These are phyloP conservation scores for Oceanodroma leucorhoa DNA, from an alignment of 2,797 vertebrate species.

Conservation along the genomic window DNA sequence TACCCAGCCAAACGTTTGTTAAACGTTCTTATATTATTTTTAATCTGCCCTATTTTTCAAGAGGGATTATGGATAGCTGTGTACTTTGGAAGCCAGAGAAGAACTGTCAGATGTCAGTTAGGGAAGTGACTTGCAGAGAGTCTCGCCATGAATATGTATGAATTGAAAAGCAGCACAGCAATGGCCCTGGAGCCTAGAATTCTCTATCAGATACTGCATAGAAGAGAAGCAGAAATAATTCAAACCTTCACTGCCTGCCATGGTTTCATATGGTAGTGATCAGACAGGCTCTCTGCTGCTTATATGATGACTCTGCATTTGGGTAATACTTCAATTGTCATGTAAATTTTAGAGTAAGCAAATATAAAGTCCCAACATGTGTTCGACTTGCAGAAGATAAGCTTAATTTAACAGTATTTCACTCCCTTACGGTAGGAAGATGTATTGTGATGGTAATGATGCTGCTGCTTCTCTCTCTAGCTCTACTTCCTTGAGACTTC, in stretches of 20 bases:
- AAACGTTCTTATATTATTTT: neutral
- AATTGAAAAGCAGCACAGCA: neutral
- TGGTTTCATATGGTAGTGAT: neutral
- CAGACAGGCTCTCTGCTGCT: neutral
- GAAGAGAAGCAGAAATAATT: neutral
- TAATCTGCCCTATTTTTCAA: neutral
- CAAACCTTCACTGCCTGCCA: neutral
- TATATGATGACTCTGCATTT: neutral
- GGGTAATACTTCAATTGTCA: neutral
- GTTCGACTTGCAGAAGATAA: neutral
- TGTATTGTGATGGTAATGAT: slow-evolving; percentile 3
- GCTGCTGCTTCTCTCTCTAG: neutral
- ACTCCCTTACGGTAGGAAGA: neutral
- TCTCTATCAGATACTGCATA: neutral
- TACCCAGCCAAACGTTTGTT: neutral
- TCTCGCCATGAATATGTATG: neutral
- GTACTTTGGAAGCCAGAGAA: neutral
- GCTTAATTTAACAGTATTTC: neutral
- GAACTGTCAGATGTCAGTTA: neutral
- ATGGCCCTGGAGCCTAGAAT: neutral
- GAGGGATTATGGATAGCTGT: neutral
- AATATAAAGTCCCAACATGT: slow-evolving; percentile 8
- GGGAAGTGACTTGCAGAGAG: neutral
- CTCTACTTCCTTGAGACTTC: neutral
- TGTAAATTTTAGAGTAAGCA: slow-evolving; percentile 6